Percentiles rank a stretch among this genome's conserved stretches.
These are phyloP conservation scores for Athrips mouffetella DNA, from an alignment of 2,888 invertebrate species.

Conservation along the genomic window DNA sequence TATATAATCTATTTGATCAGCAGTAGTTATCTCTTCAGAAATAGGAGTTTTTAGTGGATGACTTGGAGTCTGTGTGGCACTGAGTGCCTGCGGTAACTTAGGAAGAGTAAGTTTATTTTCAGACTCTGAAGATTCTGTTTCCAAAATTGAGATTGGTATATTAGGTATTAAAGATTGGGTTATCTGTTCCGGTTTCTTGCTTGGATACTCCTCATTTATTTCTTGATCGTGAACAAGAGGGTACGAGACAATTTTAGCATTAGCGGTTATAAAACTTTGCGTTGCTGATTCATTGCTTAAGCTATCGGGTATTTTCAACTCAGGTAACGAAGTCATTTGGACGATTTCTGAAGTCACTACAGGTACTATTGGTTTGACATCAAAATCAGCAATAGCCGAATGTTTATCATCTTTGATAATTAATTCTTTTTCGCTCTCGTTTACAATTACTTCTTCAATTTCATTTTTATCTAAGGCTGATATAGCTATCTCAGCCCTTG, in stretches of 20 bases:
- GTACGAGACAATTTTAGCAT: constrained; percentile 81
- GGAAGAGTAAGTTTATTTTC: constrained; percentile 75
- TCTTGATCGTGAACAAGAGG: constrained; percentile 83
- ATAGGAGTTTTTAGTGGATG: constrained; percentile 63
- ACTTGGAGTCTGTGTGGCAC: constrained; percentile 43
- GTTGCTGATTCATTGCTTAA: constrained; percentile 53
- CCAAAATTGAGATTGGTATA: constrained; percentile 79
- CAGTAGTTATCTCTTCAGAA: constrained; percentile 64
- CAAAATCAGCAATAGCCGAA: constrained; percentile 75
- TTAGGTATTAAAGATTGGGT: constrained; percentile 75
- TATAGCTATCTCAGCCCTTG: constrained; percentile 69
- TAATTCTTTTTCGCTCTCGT: constrained; percentile 82
- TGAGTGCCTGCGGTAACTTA: constrained; percentile 38
- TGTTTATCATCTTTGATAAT: constrained; percentile 69
- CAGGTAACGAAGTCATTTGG: constrained; percentile 56
- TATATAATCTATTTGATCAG: constrained; percentile 55
- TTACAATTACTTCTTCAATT: constrained; percentile 77
- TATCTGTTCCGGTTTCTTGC: constrained; percentile 52
- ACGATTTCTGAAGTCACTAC: constrained; percentile 77
- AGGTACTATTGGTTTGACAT: constrained; percentile 78
- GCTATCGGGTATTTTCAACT: constrained; percentile 76
- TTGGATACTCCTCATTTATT: constrained; percentile 42
- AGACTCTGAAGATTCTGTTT: constrained; percentile 81
- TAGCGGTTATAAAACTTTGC: constrained; percentile 76
- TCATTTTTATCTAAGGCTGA: constrained; percentile 78